Evolutionary conservation across 1,140 invertebrate genomes (phyloP).

Genomic region (Drosophila nebulosa): DNA sequence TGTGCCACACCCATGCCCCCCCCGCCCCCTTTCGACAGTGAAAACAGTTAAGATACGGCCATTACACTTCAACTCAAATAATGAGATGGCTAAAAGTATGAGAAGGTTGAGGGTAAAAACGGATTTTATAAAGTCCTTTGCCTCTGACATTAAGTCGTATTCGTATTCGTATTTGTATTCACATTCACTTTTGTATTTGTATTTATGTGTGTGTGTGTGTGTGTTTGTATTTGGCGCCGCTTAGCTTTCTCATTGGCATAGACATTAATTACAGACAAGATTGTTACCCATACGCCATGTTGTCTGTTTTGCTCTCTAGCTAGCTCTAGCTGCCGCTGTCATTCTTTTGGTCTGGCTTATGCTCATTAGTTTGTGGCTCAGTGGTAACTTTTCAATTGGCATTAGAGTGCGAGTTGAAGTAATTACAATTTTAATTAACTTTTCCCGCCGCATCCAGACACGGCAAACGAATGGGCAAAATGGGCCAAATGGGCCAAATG

Average conservation of each 20-base stretch:
- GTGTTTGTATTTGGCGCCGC: conserved; percentile 3
- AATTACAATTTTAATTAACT: conserved; percentile 79
- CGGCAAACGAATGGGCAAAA: not conserved
- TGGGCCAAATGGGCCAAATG: too few relatives aligned
- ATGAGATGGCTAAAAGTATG: conserved; percentile 26
- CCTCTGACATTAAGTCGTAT: conserved; percentile 56
- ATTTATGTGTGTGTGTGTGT: not conserved
- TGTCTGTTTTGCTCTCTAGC: not conserved
- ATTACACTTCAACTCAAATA: conserved; percentile 49
- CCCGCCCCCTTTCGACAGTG: not conserved
- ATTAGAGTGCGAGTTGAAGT: conserved; percentile 58
- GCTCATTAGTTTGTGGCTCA: conserved; percentile 63
- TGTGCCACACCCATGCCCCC: conserved; percentile 58
- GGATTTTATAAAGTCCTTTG: conserved; percentile 64
- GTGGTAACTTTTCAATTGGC: conserved; percentile 73
- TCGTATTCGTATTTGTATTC: conserved; percentile 10
- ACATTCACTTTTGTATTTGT: conserved; percentile 9
- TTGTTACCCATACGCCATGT: conserved; percentile 69
- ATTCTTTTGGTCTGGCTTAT: conserved; percentile 3
- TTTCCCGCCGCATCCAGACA: conserved; percentile 30
- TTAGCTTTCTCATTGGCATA: conserved; percentile 63
- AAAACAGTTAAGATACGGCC: conserved; percentile 21
- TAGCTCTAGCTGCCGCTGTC: not conserved
- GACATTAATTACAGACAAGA: conserved; percentile 75
- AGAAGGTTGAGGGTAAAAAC: not conserved